phyloP scores from a whole-genome alignment of 2,113 vertebrate genomes.

The human (Homo sapiens) region DNA sequence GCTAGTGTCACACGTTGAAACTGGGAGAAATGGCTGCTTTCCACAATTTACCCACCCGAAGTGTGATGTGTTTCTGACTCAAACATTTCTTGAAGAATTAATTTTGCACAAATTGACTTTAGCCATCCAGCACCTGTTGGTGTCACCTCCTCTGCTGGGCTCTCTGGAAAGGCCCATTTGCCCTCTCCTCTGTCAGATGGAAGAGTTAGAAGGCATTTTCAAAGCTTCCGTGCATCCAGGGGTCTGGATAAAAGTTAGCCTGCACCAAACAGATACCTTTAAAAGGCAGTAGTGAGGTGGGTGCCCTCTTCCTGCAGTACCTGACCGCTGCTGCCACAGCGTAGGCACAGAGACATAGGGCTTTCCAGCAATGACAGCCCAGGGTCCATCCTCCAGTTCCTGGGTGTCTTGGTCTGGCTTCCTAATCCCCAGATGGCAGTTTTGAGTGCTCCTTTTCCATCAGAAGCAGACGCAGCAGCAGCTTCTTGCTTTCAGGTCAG shows the following conservation, averaged over 20 bases:
- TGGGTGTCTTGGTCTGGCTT: background rate
- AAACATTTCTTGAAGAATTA: background rate
- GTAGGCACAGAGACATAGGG: rapidly evolving
- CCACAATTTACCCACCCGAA: background rate
- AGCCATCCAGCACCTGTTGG: background rate
- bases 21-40: background rate
- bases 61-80: background rate
- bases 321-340: rapidly evolving
- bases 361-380: background rate
- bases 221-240: background rate
- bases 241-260: background rate
- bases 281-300: background rate
- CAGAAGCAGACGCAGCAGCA: background rate
- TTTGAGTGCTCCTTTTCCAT: background rate
- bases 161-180: background rate
- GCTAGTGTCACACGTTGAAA: background rate
- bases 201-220: background rate
- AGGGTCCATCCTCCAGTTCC: background rate
- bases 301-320: background rate
- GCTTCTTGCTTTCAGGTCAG: background rate
- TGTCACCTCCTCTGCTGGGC: rapidly evolving
- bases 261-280: background rate
- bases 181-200: background rate
- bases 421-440: background rate
- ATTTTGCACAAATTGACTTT: rapidly evolving